Base-by-base conservation (phyloP, 2,797 vertebrate species). In the Martes flavigula region DNA sequence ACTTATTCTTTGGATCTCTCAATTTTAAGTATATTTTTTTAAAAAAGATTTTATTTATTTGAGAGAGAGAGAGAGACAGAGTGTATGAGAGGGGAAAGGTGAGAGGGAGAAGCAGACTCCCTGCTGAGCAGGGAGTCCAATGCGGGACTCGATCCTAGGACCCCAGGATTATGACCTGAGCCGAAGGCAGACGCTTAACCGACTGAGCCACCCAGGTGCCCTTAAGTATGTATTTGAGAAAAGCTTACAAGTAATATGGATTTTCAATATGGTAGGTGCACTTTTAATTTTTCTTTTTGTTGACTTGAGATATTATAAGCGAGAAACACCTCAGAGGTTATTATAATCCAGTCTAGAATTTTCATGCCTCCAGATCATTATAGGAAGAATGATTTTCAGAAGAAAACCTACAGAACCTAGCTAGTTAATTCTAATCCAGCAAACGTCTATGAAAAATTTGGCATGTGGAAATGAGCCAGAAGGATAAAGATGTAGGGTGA, bases 371-470 rank as follows among this genome's bases (percentile, higher is more conserved):
- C 85, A 82, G 97, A 97, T 88, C 90, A 98, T 79, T 96, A 97
- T n/a, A 97, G 91, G 94, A 97, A 97, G 94, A 98, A 95, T 77
- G 79, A 97, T 83, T 92, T 66, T 96, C 54, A 89, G 60, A 89
- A 84, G 60, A 87, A 92, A 91, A 94, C 58, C 82, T 81, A 64
- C 6, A 91, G 87, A 93, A 98, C 83, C 95, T 95, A 98, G 94
- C 81, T 98, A 95, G 97, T 98, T 98, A 97, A 98, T 98, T 98
- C 96, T 96, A 98, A 98, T 96, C 97, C 97, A 98, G 91, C 83
- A 96, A 98, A 97, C 58, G 81, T 94, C 85, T 97, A 64, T 96
- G 97, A 98, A 96, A 98, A 98, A 90, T 66, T 93, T 98, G 97
- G 97, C 97, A 97, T 75, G 92, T 97, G 94, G 97, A 98, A 97